A percentile compares a stretch with the other conserved stretches of the same genome.
These are phyloP conservation scores for Hypena proboscidalis DNA, from an alignment of 2,888 invertebrate genomes.

Conservation along the genomic window DNA sequence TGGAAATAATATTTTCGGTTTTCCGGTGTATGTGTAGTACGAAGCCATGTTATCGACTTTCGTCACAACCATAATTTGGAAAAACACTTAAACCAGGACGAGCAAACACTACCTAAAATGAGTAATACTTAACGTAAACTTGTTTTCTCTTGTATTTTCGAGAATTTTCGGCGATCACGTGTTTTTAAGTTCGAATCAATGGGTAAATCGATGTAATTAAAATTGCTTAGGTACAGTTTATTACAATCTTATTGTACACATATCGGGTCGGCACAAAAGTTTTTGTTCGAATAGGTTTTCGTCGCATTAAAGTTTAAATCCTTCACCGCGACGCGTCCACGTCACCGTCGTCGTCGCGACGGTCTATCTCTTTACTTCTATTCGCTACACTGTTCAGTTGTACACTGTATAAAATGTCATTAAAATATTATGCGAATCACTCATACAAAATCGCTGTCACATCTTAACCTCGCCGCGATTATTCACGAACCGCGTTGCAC, in stretches of 20 bases:
- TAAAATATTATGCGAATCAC: constrained; percentile 63
- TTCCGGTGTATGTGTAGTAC: constrained; percentile 80
- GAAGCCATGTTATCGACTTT: constrained; percentile 83
- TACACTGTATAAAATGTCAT: constrained; percentile 59
- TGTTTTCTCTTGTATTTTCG: constrained; percentile 62
- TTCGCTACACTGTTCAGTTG: constrained; percentile 44
- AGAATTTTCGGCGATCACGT: constrained; percentile 78
- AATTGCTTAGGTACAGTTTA: constrained; percentile 63
- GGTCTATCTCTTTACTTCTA: constrained; percentile 50
- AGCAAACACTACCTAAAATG: constrained; percentile 67
- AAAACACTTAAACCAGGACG: constrained; percentile 65
- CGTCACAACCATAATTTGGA: constrained; percentile 82
- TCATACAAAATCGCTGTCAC: constrained; percentile 72
- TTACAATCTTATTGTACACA: constrained; percentile 58
- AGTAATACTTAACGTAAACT: constrained; percentile 54
- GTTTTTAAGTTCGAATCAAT: constrained; percentile 55
- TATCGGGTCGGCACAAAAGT: constrained; percentile 66
- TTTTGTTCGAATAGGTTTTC: constrained; percentile 69
- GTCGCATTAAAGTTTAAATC: constrained; percentile 78
- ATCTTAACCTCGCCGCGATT: constrained; percentile 73
- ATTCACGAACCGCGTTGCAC: constrained; percentile 53
- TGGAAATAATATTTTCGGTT: constrained; percentile 82
- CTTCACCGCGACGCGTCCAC: constrained; percentile 75
- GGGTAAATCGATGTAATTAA: constrained; percentile 59
- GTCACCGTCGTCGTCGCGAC: constrained; percentile 67